Conservation (phyloP, 2,888 invertebrate genomes). For the Drosophila bunnanda region DNA sequence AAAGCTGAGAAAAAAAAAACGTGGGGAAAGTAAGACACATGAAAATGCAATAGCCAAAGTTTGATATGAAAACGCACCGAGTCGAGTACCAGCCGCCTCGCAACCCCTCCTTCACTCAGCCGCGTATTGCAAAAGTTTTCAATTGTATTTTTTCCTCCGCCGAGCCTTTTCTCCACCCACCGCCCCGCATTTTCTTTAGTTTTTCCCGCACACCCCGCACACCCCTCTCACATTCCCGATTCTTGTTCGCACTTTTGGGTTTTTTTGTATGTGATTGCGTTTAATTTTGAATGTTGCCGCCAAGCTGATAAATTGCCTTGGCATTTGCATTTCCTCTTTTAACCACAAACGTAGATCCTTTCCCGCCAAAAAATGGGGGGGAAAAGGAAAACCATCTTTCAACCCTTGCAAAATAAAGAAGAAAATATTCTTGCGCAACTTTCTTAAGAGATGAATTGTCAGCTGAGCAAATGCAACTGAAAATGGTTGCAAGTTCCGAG, state of each 20-base stretch:
- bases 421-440: slow-evolving; percentile 28
- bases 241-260: slow-evolving; percentile 51
- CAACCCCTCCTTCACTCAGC: slow-evolving; percentile 13
- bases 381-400: slow-evolving; percentile 10
- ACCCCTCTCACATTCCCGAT: slow-evolving; percentile 30
- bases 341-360: slow-evolving; percentile 19
- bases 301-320: slow-evolving; percentile 64
- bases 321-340: slow-evolving; percentile 62
- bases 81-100: slow-evolving; percentile 25
- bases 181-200: slow-evolving; percentile 12
- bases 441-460: slow-evolving; percentile 45
- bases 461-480: slow-evolving; percentile 41
- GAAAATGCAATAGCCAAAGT: slow-evolving; percentile 80
- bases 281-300: slow-evolving; percentile 71
- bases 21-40: slow-evolving; percentile 73
- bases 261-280: slow-evolving; percentile 66
- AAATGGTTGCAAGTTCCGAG: slow-evolving; percentile 10
- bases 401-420: slow-evolving; percentile 4
- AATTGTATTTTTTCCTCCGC: slow-evolving; percentile 63
- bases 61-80: slow-evolving; percentile 78
- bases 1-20: neutral
- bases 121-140: slow-evolving; percentile 80
- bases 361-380: neutral
- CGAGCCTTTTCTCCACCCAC: slow-evolving; percentile 10
- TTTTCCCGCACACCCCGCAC: neutral